Evolutionary conservation across 2,113 vertebrate species (phyloP).

Genomic region (Argyrosomus japonicus): DNA sequence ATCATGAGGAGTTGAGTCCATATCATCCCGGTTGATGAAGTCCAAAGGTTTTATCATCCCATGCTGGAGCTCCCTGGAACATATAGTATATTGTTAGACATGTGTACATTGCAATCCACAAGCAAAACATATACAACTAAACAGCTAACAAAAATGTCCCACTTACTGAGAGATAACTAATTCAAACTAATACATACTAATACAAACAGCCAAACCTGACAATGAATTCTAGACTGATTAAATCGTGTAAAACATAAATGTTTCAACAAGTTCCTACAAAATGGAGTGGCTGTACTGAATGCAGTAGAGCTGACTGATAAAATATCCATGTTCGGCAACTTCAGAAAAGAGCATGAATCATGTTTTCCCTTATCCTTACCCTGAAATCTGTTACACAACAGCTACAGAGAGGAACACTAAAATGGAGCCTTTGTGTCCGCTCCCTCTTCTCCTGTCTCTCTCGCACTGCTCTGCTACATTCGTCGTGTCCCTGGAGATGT

Average conservation of each 20-base stretch:
- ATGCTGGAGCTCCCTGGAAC: slow-evolving; percentile 77
- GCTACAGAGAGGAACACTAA: slow-evolving; percentile 24
- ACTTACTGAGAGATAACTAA: background rate
- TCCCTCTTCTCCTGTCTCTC: slow-evolving; percentile 52
- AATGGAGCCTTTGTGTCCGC: slow-evolving; percentile 52
- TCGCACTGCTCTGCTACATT: slow-evolving; percentile 69
- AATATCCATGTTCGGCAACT: slow-evolving; percentile 14
- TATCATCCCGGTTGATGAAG: slow-evolving; percentile 67
- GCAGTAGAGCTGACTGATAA: background rate
- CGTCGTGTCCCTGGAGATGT: slow-evolving; percentile 60
- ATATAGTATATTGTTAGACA: slow-evolving; percentile 35
- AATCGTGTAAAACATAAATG: slow-evolving; percentile 6
- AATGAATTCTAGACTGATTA: background rate
- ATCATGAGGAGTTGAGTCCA: slow-evolving; percentile 30
- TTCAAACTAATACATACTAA: background rate
- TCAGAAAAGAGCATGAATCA: slow-evolving; percentile 40
- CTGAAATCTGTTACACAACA: slow-evolving; percentile 59
- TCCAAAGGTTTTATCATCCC: slow-evolving; percentile 84
- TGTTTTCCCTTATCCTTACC: slow-evolving; percentile 43
- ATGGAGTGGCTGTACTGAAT: background rate
- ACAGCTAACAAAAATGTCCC: background rate
- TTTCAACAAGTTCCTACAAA: background rate
- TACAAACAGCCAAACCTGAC: background rate
- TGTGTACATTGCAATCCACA: background rate
- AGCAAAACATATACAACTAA: background rate